These are phyloP conservation scores for Bradypodion pumilum DNA, from an alignment of 2,797 vertebrate species.

Conservation along the genomic window DNA sequence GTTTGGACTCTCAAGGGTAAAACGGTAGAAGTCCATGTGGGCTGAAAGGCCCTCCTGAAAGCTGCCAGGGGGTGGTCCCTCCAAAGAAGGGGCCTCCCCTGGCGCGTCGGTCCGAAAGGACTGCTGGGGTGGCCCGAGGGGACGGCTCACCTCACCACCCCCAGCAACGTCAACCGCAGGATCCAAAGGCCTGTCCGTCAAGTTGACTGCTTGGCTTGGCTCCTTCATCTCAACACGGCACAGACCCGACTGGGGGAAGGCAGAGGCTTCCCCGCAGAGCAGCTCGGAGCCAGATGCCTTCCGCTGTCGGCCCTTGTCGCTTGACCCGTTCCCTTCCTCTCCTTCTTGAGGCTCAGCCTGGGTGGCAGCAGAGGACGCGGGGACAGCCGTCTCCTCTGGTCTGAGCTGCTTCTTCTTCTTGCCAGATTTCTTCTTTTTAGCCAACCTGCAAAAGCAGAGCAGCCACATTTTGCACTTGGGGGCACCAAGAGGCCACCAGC, in stretches of 20 bases:
- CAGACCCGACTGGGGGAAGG: conserved; percentile 71
- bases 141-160: conserved; percentile 65
- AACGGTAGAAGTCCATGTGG: conserved; percentile 88
- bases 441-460: conserved; percentile 79
- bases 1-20: conserved; percentile 92
- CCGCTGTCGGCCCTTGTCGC: conserved; percentile 22
- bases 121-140: conserved; percentile 73
- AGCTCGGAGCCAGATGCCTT: fast-evolving
- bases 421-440: conserved; percentile 84
- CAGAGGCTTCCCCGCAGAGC: background rate
- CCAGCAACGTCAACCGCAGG: conserved; percentile 63
- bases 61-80: conserved; percentile 72
- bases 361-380: fast-evolving
- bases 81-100: conserved; percentile 78
- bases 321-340: conserved; percentile 35
- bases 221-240: conserved; percentile 90
- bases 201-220: conserved; percentile 87
- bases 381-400: conserved; percentile 71
- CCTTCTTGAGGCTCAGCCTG: conserved; percentile 10
- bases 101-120: conserved; percentile 89
- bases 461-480: background rate
- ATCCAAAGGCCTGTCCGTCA: conserved; percentile 74
- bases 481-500: fast-evolving
- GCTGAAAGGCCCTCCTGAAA: conserved; percentile 76
- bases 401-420: conserved; percentile 88